phyloP scores from a whole-genome alignment of 2,888 invertebrate genomes.

The Anticlea derivata region DNA sequence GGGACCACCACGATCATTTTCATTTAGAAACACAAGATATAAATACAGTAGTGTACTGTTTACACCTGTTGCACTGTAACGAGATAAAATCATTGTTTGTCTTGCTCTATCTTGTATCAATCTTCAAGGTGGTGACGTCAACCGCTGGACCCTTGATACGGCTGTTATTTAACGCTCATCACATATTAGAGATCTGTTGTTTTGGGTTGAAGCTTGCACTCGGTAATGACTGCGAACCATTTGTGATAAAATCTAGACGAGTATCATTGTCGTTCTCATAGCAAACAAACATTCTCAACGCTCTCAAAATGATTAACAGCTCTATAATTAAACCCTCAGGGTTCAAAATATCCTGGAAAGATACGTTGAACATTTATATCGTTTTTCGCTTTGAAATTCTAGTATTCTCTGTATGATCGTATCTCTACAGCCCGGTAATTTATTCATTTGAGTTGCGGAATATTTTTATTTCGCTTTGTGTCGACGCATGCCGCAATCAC shows the following conservation, averaged over 20 bases:
- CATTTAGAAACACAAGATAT: too few relatives aligned
- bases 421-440: slow-evolving; percentile 15
- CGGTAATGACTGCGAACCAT: slow-evolving; percentile 63
- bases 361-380: slow-evolving; percentile 43
- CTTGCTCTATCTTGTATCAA: too few relatives aligned
- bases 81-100: too few relatives aligned
- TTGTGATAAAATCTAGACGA: slow-evolving; percentile 61
- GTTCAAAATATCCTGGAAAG: slow-evolving; percentile 14
- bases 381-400: slow-evolving; percentile 38
- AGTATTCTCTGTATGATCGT: slow-evolving; percentile 36
- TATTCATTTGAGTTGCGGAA: slow-evolving; percentile 18
- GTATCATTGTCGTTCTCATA: slow-evolving; percentile 62
- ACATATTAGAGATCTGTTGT: too few relatives aligned
- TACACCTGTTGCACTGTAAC: too few relatives aligned
- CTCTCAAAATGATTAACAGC: slow-evolving; percentile 16
- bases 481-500: slow-evolving; percentile 8
- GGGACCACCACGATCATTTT: too few relatives aligned
- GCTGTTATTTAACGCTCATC: too few relatives aligned
- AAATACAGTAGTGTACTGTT: too few relatives aligned
- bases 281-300: slow-evolving; percentile 48
- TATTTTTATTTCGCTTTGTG: slow-evolving; percentile 19
- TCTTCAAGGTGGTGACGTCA: too few relatives aligned
- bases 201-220: slow-evolving; percentile 24
- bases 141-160: too few relatives aligned
- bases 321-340: neutral